Base-by-base conservation (phyloP, 2,888 invertebrate species). In the Yponomeuta evonymella region DNA sequence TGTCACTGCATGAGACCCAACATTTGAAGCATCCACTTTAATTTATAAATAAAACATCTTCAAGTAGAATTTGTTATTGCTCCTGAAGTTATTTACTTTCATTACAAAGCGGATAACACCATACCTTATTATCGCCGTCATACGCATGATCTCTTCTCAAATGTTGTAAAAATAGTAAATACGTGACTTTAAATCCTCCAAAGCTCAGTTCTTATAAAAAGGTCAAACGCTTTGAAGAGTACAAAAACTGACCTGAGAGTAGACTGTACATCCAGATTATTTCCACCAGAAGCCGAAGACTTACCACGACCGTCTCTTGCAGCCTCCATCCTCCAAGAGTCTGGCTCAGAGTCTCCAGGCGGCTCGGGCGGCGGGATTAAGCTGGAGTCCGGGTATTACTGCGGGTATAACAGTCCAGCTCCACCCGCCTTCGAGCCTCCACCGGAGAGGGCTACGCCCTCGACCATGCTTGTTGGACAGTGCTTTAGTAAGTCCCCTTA, bases 241-340 rank as follows among this genome's bases (percentile, higher is more conserved):
- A 43, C 43, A 8, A 43, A 43, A 43, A 8, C 43, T 43, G 43
- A 43, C 5, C 43, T 43, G 43, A 43, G 43, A 43, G 8, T 43
- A 43, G 43, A 43, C 43, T 5, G 43, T 43, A 43, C 43, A 43
- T 43, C 43, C 43, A 43, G 43, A 43, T 43, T 43, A 15, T 58
- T 15, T 58, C 15, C 15, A 4, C 51, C 51, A 58, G 51, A 58
- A 15, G 2, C 51, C 15, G 12, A 15, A 58, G 12, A 58, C 51
- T 58, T 58, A 58, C 51, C 51, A 15, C 51, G 29, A 48, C 29
- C 58, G 48, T n/a, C 33, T 51, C 8, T 94, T 94, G 79, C 94
- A 98, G 98, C 98, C 78, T 98, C 98, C 83, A 98, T 98, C 86
- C 95, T 98, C 87, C 97, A 97, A 92, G 98, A 98, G 91, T 94